Evolutionary conservation across 2,888 invertebrate species (phyloP).

Genomic region (Melieria picta): DNA sequence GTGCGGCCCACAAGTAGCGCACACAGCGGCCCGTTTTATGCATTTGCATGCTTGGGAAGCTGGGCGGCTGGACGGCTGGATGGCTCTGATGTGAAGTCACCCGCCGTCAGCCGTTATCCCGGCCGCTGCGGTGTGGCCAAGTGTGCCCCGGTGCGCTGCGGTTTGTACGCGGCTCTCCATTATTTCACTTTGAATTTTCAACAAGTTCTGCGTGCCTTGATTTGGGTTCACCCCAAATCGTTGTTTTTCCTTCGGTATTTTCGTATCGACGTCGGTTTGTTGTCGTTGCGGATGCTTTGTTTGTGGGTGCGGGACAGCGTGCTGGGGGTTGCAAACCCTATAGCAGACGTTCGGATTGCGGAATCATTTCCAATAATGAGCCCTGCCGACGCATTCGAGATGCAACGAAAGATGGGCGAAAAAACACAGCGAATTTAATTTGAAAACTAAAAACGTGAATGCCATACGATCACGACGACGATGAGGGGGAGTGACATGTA

Average conservation of each 20-base stretch:
- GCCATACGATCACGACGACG: too few species aligned
- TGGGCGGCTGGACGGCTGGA: slow-evolving; percentile 48
- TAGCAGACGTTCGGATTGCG: slow-evolving; percentile 1
- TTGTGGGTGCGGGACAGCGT: slow-evolving; percentile 20
- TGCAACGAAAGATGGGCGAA: slow-evolving; percentile 5
- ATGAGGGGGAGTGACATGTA: too few species aligned
- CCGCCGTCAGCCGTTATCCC: slow-evolving; percentile 31
- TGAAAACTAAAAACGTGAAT: background rate
- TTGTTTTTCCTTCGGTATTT: background rate
- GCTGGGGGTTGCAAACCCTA: slow-evolving; percentile 14
- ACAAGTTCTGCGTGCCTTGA: background rate
- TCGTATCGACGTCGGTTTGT: background rate
- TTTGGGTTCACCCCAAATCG: slow-evolving; percentile 14
- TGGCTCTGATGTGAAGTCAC: slow-evolving; percentile 20
- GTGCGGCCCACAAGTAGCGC: slow-evolving; percentile 50
- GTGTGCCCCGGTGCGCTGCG: slow-evolving; percentile 26
- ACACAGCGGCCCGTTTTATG: slow-evolving; percentile 2
- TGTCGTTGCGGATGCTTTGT: background rate
- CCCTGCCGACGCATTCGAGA: slow-evolving; percentile 12
- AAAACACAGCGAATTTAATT: background rate
- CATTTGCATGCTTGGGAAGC: slow-evolving; percentile 43
- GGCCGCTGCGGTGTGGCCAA: slow-evolving; percentile 28
- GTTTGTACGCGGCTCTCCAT: slow-evolving; percentile 20
- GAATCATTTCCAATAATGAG: slow-evolving; percentile 26
- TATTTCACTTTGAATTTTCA: background rate